A percentile compares a stretch with the other conserved stretches of the same genome.
phyloP scores from a whole-genome alignment of 2,797 vertebrate genomes.

The Jordanella pulchra region DNA sequence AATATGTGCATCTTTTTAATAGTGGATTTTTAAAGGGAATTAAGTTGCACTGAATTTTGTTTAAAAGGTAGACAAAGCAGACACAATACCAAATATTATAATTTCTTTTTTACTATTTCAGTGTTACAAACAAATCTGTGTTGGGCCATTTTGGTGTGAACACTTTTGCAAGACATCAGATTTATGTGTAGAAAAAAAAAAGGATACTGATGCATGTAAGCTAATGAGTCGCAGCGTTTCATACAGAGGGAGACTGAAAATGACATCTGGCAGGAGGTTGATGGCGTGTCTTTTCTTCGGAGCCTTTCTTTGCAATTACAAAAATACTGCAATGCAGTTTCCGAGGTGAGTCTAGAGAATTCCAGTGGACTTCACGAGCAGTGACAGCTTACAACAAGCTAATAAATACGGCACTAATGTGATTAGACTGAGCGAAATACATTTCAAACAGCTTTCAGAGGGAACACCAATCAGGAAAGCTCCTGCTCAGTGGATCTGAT shows the following conservation, averaged over 20 bases:
- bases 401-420: constrained; percentile 41
- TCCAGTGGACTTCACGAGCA: constrained; percentile 44
- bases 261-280: constrained; percentile 59
- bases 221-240: constrained; percentile 59
- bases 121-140: rapidly evolving
- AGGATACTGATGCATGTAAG: constrained; percentile 7
- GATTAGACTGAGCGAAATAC: constrained; percentile 46
- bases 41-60: background rate
- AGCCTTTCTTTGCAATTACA: constrained; percentile 42
- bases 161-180: background rate
- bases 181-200: background rate
- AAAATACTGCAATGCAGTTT: constrained; percentile 68
- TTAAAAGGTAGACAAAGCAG: background rate
- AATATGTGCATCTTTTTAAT: background rate
- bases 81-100: background rate
- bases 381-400: constrained; percentile 36
- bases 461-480: constrained; percentile 42
- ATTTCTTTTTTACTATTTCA: background rate
- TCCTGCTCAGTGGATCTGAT: constrained; percentile 40
- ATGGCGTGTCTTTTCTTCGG: constrained; percentile 63
- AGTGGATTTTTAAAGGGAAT: background rate
- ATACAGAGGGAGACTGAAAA: constrained; percentile 64
- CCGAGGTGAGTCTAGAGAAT: constrained; percentile 34
- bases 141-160: background rate
- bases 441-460: constrained; percentile 36